Conservation (phyloP, 2,888 invertebrate species). For the Epinotia bilunana region DNA sequence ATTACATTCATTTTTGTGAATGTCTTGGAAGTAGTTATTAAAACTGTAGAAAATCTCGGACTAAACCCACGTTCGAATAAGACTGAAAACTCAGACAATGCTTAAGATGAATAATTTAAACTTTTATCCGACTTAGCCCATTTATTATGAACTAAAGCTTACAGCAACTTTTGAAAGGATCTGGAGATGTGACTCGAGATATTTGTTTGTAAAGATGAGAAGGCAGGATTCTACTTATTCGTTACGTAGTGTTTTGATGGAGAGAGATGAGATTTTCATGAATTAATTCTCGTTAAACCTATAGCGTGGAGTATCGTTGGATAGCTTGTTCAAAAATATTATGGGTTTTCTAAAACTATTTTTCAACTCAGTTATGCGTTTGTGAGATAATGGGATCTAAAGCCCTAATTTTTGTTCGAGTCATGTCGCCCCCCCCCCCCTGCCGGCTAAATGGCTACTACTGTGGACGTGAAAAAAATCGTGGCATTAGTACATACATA, state of each 20-base stretch:
- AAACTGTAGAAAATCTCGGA: not conserved
- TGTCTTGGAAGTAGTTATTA: not conserved
- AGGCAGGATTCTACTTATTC: not conserved
- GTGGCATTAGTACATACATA: too few relatives aligned
- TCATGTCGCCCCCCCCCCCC: too few relatives aligned
- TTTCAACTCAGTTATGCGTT: too few relatives aligned
- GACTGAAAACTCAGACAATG: slow-evolving; percentile 27
- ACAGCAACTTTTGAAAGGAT: slow-evolving; percentile 22
- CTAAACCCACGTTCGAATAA: slow-evolving; percentile 7
- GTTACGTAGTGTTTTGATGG: not conserved
- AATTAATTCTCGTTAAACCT: too few relatives aligned
- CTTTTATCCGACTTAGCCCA: slow-evolving; percentile 22
- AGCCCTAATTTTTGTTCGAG: too few relatives aligned
- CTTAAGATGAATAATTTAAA: slow-evolving; percentile 35
- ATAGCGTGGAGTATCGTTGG: too few relatives aligned
- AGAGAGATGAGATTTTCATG: not conserved
- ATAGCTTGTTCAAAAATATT: too few relatives aligned
- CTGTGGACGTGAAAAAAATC: too few relatives aligned
- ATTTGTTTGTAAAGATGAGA: slow-evolving; percentile 9
- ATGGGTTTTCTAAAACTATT: too few relatives aligned
- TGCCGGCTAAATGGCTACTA: too few relatives aligned
- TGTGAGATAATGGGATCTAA: too few relatives aligned
- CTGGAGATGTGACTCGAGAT: slow-evolving; percentile 17
- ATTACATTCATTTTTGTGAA: not conserved
- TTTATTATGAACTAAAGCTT: slow-evolving; percentile 37